Base-by-base conservation (phyloP, 2,888 invertebrate species). In the Melinaea menophilus region DNA sequence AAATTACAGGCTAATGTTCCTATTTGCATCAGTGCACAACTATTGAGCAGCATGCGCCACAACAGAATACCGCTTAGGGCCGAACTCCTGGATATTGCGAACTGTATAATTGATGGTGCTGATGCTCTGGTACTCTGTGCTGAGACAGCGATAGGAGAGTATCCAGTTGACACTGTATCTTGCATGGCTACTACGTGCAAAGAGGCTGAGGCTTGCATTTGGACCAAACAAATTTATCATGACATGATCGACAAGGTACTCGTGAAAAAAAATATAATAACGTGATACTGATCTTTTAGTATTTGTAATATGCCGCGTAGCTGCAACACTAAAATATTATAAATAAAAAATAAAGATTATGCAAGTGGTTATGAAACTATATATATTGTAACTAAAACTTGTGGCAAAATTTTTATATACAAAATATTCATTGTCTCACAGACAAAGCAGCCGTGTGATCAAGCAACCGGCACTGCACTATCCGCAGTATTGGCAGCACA, bases 401-500 rank as follows among this genome's bases (percentile, higher is more conserved):
- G 5, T 2, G 31, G 4, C 2, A n/a, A 51, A 7, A 22, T 31
- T 22, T 22, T 22, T 22, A 51, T 31, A 11, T 31, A 11, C 9
- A 9, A 51, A 31, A 51, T 11, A 22, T 9, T 51, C 9, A n/a
- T 3, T 48, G 13, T 12, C 31, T 51, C 7, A 47, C 69, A 92
- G 92, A 86, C 87, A 0, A 73, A 78, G 34, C 74, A 90, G 9
- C 92, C 92, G 2, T 92, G 94, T 31, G 94, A 95, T 73, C 92
- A 94, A 70, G 90, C 93, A 0, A 94, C 94, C 58, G 93, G 94
- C 0, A 90, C 95, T 5, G 94, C 95, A 11, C 90, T 96, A 59
- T 93, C 95, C 0, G 95, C 94, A 5, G 95, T 95, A 0, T 92
- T 95, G 67, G 94, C 95, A 4, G 94, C 96, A 0, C 92, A 95